Conservation (phyloP, 2,113 vertebrate species). For the Mola mola region DNA sequence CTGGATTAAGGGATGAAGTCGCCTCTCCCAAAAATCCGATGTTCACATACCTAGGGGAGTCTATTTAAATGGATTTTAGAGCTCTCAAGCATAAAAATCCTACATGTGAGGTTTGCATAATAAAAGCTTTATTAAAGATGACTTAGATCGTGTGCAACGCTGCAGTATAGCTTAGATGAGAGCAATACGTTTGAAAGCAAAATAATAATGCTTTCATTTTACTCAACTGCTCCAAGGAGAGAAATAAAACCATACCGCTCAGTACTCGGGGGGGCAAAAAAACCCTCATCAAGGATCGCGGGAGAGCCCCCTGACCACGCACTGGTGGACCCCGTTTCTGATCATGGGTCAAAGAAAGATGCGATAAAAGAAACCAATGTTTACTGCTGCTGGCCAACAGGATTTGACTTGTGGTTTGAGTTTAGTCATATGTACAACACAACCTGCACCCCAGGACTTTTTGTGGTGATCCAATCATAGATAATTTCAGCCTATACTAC, state of each 20-base stretch:
- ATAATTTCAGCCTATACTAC: too few species aligned
- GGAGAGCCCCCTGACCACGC: neutral
- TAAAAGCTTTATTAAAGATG: too few species aligned
- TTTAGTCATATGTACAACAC: neutral
- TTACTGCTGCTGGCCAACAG: slow-evolving; percentile 1
- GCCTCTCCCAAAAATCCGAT: too few species aligned
- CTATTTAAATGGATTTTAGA: too few species aligned
- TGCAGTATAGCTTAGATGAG: too few species aligned
- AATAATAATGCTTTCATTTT: neutral
- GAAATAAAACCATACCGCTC: neutral
- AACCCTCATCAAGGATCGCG: neutral
- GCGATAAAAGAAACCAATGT: neutral
- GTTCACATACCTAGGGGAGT: too few species aligned
- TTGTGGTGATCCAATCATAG: neutral
- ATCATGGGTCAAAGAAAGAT: neutral
- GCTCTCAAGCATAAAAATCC: too few species aligned
- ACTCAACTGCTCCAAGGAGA: neutral
- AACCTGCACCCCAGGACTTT: neutral
- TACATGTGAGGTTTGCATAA: too few species aligned
- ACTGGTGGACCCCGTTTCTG: neutral
- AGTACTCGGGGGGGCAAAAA: neutral
- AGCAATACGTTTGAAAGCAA: neutral
- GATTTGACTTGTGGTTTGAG: neutral
- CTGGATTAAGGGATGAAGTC: too few species aligned
- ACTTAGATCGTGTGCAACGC: too few species aligned